Percentiles rank a stretch among this genome's conserved stretches.
Evolutionary conservation across 2,797 vertebrate genomes (phyloP).

Genomic region (Rhabdophis nuchalis): DNA sequence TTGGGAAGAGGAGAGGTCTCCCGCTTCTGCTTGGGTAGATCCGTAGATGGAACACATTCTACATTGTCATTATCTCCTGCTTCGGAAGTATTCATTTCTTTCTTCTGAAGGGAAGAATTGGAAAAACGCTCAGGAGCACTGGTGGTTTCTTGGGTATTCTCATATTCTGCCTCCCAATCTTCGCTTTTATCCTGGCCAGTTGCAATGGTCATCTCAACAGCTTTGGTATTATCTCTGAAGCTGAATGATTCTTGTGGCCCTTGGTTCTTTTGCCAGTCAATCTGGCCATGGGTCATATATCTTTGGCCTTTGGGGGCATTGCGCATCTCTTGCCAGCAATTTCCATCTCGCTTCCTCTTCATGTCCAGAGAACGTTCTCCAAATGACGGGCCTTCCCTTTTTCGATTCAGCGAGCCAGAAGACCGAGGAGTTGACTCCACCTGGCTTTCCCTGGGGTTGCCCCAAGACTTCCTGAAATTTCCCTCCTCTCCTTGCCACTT

Average conservation of each 20-base stretch:
- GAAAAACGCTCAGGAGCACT: background rate
- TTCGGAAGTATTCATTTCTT: background rate
- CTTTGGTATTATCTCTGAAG: background rate
- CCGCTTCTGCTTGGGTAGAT: background rate
- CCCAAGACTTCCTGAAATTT: background rate
- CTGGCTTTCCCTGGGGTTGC: background rate
- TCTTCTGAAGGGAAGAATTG: background rate
- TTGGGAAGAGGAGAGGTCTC: background rate
- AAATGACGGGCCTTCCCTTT: conserved; percentile 5
- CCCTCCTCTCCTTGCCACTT: background rate
- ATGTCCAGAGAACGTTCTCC: background rate
- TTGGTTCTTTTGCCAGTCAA: conserved; percentile 14
- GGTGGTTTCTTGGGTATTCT: background rate
- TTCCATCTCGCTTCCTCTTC: conserved; percentile 17
- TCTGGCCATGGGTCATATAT: background rate
- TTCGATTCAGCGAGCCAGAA: background rate
- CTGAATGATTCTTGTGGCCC: background rate
- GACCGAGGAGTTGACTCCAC: background rate
- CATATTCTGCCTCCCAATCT: conserved; percentile 31
- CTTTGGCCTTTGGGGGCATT: background rate
- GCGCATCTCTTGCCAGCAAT: background rate
- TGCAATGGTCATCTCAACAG: background rate
- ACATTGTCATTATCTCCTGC: background rate
- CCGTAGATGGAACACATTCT: background rate
- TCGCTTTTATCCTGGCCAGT: background rate